Base-by-base conservation (phyloP, 2,888 invertebrate genomes). In the Hirtodrosophila trivittata region DNA sequence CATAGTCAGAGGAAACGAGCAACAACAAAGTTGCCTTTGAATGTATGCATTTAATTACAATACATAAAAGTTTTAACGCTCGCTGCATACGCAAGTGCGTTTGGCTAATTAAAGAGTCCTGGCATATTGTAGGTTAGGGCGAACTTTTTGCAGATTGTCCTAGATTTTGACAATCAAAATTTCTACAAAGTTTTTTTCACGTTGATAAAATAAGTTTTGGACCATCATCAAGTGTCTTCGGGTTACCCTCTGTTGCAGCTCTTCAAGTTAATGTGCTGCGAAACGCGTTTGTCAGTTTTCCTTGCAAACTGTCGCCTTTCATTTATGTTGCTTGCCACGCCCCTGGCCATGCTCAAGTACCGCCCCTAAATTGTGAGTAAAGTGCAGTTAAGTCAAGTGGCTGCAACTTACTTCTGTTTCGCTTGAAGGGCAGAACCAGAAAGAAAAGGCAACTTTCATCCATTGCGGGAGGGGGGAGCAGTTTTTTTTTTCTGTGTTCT, bases 361-460 rank as follows among this genome's bases (percentile, higher is more conserved):
- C 50, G 35, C 37, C 57, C 18, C 28, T 30, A 6, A 65, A 67
- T 32, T 55, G 56, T 41, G 46, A 38, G 38, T 26, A 54, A 72
- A 67, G 75, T 74, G 84, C 81, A 80, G 70, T 83, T 74, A 73
- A 85, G 80, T 77, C 77, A 85, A 85, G 80, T 80, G 83, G 49
- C 62, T 75, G 75, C 77, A 80, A 80, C 43, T 69, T 69, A 66
- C 57, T 80, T 56, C 41, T 67, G 54, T 69, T 70, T 64, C 56
- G 76, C 50, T 75, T 66, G 5, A 21, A 21, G 5, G 2, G 18
- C 5, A 21, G 5, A 21, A 21, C 3, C 2, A 21, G 18, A 21
- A 3, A 21, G 18, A 21, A 21, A 3, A 21, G 64, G 41, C 65
- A 66, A 77, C 63, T 85, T 85, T 67, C 54, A 65, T 62, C 51